Base-by-base conservation (phyloP, 2,113 vertebrate genomes). In the Macrotus californicus region DNA sequence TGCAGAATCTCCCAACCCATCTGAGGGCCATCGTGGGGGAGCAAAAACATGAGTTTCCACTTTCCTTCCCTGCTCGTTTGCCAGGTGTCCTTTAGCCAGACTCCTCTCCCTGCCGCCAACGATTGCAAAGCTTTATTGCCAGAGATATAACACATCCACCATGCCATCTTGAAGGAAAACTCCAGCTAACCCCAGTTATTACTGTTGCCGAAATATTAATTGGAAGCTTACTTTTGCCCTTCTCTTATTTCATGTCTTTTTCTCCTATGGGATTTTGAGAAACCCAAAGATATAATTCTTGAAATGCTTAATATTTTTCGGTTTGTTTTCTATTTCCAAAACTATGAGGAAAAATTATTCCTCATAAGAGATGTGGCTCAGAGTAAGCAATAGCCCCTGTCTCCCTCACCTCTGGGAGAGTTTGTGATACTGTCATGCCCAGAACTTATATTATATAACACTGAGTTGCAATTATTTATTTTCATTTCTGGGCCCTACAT, bases 151-250 rank as follows among this genome's bases (percentile, higher is more conserved):
- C 56, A 77, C 80, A 84, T 54, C 18, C 61, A 89, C 86, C 84
- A 54, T 14, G 43, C 43, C 39, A 94, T 64, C 29, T 73, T 64
- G 77, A 81, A 61, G 41, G 84, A 66, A 67, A 86, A 85, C 73
- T 85, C 66, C 61, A 91, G 76, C 70, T 50, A 85, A 70, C n/a
- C 22, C 36, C 54, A 70, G n/a, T 83, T 52, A 67, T 73, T 64
- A 39, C n/a, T 90, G 39, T 46, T 80, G 59, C 56, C 43, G 94
- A 93, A 95, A 64, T 91, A 90, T 56, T 88, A 87, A 87, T 92
- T 89, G 92, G 10, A 22, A 39, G 48, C 29, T 96, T 80, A 43
- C 24, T 76, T 67, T 88, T 83, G 50, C 59, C 15, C 15, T 82
- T 84, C 48, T 87, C 56, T 93, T 67, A 89, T 85, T 93, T 81